Evolutionary conservation across 64 coral and sea anemone genomes (phyloP), one percentile per base, ranked within the genome.

Genomic region (Platygyra sinensis): DNA sequence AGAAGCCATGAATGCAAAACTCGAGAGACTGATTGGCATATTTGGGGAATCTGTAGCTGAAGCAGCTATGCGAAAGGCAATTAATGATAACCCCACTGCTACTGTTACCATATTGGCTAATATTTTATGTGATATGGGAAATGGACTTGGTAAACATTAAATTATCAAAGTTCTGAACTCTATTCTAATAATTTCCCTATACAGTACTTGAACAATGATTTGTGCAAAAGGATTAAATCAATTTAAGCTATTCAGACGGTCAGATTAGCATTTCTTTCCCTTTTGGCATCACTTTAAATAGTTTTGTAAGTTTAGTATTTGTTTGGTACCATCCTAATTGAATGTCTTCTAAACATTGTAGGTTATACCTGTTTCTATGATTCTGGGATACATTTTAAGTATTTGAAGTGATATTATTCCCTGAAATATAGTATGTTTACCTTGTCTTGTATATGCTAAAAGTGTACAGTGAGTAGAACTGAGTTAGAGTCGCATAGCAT

Each of bases 51-150:
- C 32, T 71, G 62, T 85, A 2, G 10, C 62, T 1, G 81, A 85
- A 52, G 33, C 63, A 49, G 33, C 81, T 15, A 85, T 85, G 81
- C 38, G 81, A 64, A 85, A 50, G 22, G 81, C 63, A n/a, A 85
- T 85, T 25, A 72, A 15, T 50, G 81, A 85, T 29, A 69, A 85
- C 42, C 81, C 81, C 6, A 72, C 9, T 50, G 81, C 81, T 9
- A 71, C 33, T 50, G 81, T 85, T 0, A 85, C 81, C 25, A 38
- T 69, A 8, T 72, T 85, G 51, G 81, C 63, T 14, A 85, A 85
- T 39, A 85, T 71, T 25, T 42, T 85, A 60, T 85, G 81, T 72
- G 81, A 85, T 46, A 72, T 85, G 62, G 81, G 78, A 31, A 80
- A 80, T 80, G 77, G 25, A 60, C 77, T 16, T 31, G 25, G 61